These are phyloP conservation scores for Syngnathoides biaculeatus DNA, from an alignment of 2,113 vertebrate species.

Conservation along the genomic window DNA sequence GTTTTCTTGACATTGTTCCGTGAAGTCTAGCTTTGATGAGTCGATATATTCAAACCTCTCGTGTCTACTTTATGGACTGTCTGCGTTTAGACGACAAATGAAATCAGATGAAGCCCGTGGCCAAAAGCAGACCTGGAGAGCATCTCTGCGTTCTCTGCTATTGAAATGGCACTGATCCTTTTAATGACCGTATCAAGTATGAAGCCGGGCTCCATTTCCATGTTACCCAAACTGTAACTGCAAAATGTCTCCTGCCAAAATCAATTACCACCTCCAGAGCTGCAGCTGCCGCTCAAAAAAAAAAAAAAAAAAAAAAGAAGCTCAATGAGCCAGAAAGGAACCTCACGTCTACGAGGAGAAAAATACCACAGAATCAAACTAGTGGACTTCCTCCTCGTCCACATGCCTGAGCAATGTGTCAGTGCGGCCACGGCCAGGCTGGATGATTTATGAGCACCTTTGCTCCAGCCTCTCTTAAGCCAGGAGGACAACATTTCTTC, in stretches of 20 bases:
- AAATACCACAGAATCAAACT: conserved; percentile 46
- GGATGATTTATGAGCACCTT: conserved; percentile 51
- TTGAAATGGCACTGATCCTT: conserved; percentile 28
- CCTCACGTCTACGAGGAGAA: conserved; percentile 23
- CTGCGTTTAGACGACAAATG: conserved; percentile 9
- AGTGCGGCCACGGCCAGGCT: conserved; percentile 32
- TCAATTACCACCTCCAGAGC: conserved; percentile 38
- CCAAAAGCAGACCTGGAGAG: conserved; percentile 6
- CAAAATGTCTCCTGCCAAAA: conserved; percentile 37
- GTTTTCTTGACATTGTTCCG: not conserved
- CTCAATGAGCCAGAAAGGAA: conserved; percentile 50
- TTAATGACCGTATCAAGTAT: conserved; percentile 14
- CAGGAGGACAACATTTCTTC: conserved; percentile 18
- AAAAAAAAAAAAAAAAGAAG: no score
- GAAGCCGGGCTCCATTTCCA: conserved; percentile 21
- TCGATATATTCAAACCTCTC: conserved; percentile 21
- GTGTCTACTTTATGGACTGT: conserved; percentile 21
- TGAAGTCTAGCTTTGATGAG: conserved; percentile 28
- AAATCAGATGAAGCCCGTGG: not conserved
- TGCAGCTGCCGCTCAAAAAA: conserved; percentile 32
- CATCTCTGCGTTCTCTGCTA: conserved; percentile 11
- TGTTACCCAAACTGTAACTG: conserved; percentile 29
- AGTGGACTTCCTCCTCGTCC: conserved; percentile 57
- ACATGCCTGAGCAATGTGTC: conserved; percentile 67
- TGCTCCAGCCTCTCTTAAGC: conserved; percentile 16